A percentile compares a stretch with the other conserved stretches of the same genome.
phyloP scores from a whole-genome alignment of 2,797 vertebrate species.

The Diglossa cyanea region DNA sequence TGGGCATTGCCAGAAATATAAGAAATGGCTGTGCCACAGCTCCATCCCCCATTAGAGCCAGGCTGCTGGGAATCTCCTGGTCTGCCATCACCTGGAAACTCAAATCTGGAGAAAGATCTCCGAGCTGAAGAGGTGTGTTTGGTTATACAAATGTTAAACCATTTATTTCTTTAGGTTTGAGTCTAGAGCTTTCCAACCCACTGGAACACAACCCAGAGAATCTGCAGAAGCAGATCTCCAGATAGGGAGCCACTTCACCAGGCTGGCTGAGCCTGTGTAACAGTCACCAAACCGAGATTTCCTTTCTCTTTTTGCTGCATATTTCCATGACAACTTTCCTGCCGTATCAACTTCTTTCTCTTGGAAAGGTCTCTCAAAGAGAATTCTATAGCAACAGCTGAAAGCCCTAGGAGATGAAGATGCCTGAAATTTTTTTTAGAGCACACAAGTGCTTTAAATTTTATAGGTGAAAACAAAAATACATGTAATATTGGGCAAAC shows the following conservation, averaged over 20 bases:
- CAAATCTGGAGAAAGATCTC: neutral
- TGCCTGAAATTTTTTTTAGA: constrained; percentile 50
- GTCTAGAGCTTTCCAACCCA: neutral
- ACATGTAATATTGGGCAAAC: neutral
- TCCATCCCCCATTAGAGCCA: neutral
- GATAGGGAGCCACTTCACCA: neutral
- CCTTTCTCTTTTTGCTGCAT: constrained; percentile 20
- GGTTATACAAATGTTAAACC: neutral
- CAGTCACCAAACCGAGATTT: constrained; percentile 1
- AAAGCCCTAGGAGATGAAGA: constrained; percentile 37
- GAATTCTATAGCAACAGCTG: constrained; percentile 60
- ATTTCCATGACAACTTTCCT: constrained; percentile 65
- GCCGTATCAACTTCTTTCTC: constrained; percentile 2
- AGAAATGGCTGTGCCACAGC: neutral
- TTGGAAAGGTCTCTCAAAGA: constrained; percentile 42
- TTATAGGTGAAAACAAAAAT: neutral
- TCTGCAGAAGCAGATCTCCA: neutral
- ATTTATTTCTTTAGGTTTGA: neutral
- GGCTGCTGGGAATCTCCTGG: neutral
- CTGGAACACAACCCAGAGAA: neutral
- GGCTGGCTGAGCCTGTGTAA: neutral
- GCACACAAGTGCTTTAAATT: neutral
- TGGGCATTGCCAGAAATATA: neutral
- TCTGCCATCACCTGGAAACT: neutral
- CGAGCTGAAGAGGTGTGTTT: neutral